Evolutionary conservation across 1,140 invertebrate genomes (phyloP).

Genomic region (Drosophila kikkawai): DNA sequence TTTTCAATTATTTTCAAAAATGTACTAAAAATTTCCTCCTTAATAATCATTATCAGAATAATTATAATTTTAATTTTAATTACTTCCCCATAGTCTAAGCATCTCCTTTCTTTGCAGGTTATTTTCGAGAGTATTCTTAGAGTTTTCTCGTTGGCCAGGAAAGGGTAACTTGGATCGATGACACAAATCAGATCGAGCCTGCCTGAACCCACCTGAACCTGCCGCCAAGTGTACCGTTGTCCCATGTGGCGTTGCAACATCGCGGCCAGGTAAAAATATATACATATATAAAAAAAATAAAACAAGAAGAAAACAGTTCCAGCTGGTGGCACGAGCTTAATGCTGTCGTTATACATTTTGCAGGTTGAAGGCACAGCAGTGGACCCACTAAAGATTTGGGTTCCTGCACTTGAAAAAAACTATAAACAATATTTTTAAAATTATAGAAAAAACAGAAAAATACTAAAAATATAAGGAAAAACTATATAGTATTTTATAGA

Average conservation of each 20-base stretch:
- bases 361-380: conserved; percentile 65
- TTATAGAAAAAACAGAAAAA: background rate
- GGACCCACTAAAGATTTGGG: conserved; percentile 32
- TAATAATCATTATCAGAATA: background rate
- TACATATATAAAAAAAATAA: conserved; percentile 10
- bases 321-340: conserved; percentile 83
- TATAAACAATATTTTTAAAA: background rate
- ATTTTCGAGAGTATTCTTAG: background rate
- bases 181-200: conserved; percentile 76
- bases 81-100: too few species aligned
- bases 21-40: rapidly evolving
- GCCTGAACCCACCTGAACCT: conserved; percentile 75
- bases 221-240: conserved; percentile 73
- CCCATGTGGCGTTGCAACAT: conserved; percentile 66
- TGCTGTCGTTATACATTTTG: conserved; percentile 84
- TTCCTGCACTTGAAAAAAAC: conserved; percentile 1
- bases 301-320: conserved; percentile 49
- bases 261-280: conserved; percentile 6
- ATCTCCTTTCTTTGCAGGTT: background rate
- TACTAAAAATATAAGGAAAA: background rate
- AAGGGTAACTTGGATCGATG: conserved; percentile 16
- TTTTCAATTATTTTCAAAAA: background rate
- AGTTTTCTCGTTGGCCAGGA: background rate
- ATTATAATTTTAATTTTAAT: too few species aligned
- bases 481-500: background rate